Conservation (phyloP, 1,140 invertebrate species). For the Maniola jurtina region DNA sequence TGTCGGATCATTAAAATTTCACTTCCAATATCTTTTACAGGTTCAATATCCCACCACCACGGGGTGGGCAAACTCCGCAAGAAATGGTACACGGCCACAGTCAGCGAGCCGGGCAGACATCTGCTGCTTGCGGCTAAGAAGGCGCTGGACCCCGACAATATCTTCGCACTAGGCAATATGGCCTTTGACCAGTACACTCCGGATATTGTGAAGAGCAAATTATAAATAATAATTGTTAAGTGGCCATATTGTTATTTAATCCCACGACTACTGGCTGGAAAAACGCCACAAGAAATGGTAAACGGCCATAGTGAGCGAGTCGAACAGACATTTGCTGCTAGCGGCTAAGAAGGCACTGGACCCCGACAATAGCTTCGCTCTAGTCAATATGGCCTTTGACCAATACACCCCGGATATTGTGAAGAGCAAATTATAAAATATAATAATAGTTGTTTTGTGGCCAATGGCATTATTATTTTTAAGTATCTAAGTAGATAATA, state of each 20-base stretch:
- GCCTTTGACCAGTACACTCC: conserved; percentile 40
- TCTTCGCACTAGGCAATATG: conserved; percentile 94
- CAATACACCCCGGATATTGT: conserved; percentile 12
- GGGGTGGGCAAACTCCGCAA: conserved; percentile 96
- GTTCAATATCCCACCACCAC: conserved; percentile 97
- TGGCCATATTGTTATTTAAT: not conserved
- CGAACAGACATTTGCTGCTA: conserved; percentile 86
- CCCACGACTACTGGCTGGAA: conserved; percentile 89
- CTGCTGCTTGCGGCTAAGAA: conserved; percentile 90
- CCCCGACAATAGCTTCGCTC: conserved; percentile 96
- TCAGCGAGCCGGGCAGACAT: conserved; percentile 87
- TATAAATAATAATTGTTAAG: conserved; percentile 2
- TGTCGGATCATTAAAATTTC: no score
- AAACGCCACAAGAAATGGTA: conserved; percentile 95
- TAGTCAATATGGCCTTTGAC: conserved; percentile 85
- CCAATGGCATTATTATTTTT: no score
- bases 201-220: conserved; percentile 10
- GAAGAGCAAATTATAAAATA: conserved; percentile 11
- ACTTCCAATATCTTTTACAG: conserved; percentile 70
- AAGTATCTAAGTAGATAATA: no score
- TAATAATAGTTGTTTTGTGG: no score
- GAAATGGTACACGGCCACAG: conserved; percentile 88
- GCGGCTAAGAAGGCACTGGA: conserved; percentile 93
- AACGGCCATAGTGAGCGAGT: conserved; percentile 84
- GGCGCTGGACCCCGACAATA: conserved; percentile 95